phyloP scores from a whole-genome alignment of 2,797 vertebrate genomes.

The Hippoglossus hippoglossus region DNA sequence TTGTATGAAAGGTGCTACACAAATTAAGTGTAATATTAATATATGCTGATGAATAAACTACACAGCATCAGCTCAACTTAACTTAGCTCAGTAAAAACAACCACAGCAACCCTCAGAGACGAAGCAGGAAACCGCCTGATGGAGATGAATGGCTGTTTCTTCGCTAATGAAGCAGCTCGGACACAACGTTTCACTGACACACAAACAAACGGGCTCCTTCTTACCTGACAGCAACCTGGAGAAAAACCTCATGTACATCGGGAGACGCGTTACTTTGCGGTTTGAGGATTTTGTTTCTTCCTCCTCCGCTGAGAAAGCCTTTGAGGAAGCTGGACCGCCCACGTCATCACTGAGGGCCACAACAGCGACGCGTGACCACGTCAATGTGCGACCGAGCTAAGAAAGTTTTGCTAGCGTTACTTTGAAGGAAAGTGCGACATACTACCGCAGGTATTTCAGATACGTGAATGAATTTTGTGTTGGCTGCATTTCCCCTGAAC shows the following conservation, averaged over 20 bases:
- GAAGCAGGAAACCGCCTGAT: too few species aligned
- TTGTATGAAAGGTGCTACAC: too few species aligned
- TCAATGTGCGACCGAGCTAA: constrained; percentile 24
- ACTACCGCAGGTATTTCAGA: fast-evolving
- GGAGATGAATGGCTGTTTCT: constrained; percentile 28
- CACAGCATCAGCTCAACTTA: too few species aligned
- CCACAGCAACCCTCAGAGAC: too few species aligned
- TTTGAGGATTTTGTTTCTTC: constrained; percentile 39
- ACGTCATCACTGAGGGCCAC: constrained; percentile 78
- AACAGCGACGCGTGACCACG: constrained; percentile 44
- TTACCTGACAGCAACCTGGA: constrained; percentile 82
- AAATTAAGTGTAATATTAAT: too few species aligned
- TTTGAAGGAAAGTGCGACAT: neutral
- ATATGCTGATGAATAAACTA: neutral
- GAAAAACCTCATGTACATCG: constrained; percentile 80
- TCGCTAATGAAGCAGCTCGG: neutral
- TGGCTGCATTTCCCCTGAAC: fast-evolving
- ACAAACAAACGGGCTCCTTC: constrained; percentile 24
- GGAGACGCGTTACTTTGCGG: constrained; percentile 40
- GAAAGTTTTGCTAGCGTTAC: constrained; percentile 28
- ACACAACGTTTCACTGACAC: neutral
- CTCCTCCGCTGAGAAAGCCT: constrained; percentile 66
- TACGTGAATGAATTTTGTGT: too few species aligned
- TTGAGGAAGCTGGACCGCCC: constrained; percentile 32
- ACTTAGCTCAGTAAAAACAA: too few species aligned